Conservation (phyloP, 2,797 vertebrate genomes). For the Knipowitschia caucasica region DNA sequence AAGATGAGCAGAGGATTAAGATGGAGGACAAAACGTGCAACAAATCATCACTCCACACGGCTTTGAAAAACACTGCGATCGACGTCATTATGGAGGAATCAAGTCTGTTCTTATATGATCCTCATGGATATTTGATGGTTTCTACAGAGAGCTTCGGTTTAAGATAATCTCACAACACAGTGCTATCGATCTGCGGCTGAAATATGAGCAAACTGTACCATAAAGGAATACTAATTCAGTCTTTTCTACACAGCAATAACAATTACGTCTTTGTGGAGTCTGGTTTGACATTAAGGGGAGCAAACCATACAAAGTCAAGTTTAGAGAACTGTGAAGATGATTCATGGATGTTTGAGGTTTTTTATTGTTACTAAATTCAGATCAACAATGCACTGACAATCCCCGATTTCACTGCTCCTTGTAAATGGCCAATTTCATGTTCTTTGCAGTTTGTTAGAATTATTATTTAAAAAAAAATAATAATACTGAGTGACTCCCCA, state of each 20-base stretch:
- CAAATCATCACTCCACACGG: slow-evolving; percentile 4
- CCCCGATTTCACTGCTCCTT: no score
- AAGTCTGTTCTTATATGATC: slow-evolving; percentile 1
- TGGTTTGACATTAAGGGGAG: no score
- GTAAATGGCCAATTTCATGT: no score
- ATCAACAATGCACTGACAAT: no score
- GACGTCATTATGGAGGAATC: slow-evolving; percentile 21
- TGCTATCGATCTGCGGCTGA: neutral
- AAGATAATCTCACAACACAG: neutral
- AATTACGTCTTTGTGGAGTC: neutral
- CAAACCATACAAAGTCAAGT: no score
- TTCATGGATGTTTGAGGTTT: no score
- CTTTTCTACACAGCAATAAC: neutral
- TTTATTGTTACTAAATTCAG: no score
- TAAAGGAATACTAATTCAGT: neutral
- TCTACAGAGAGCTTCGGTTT: slow-evolving; percentile 1
- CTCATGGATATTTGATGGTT: slow-evolving; percentile 18
- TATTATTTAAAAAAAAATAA: no score
- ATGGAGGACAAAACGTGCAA: slow-evolving; percentile 15
- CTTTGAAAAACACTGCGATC: slow-evolving; percentile 14
- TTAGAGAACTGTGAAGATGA: no score
- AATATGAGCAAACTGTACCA: neutral
- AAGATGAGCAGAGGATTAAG: slow-evolving; percentile 19
- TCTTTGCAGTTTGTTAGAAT: no score
- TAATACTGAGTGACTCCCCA: no score